Evolutionary conservation across 2,888 invertebrate species (phyloP), one percentile per base, ranked within the genome.

Genomic region (Sarcophaga rosellei): DNA sequence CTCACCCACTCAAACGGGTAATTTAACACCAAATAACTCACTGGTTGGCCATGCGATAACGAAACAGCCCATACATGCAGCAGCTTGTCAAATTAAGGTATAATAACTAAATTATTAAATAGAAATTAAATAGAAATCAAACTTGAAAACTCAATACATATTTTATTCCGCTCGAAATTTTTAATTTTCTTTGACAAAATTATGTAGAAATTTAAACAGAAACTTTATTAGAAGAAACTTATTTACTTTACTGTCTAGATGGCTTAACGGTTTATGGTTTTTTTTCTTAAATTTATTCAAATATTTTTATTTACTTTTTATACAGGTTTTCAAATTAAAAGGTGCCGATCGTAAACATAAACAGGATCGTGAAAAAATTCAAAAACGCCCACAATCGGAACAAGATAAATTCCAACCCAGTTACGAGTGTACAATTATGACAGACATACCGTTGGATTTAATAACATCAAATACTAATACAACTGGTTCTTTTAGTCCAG

Each of bases 311-410:
- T 59, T 63, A 12, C 4, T 12, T 17, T 86, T 47, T 75, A 12
- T 17, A 53, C 21, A 95, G 95, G 95, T 96, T 62, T 97, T 97
- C 92, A 96, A 98, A 94, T 94, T 99, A 84, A 99, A 99, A 93
- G 99, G 99, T 4, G 99, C 99, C 0, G 99, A 99, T 93, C 95
- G 99, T 72, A 99, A 99, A 91, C 98, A 99, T 93, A 99, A 99
- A 92, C 99, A 99, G 91, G 99, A 99, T 93, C 94, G 98, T 1
- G 99, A 99, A 92, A 99, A 98, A 93, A 97, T 99, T 90, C 95
- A 97, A 93, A 96, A 98, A 86, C 94, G 97, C 75, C 96, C 98
- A 5, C 94, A 95, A 20, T 94, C 95, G 2, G 98, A 98, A 92
- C 95, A 97, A 89, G 98, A 98, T 88, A 98, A 98, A 92, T 98